phyloP scores from a whole-genome alignment of 2,888 invertebrate genomes.

The Scaptomyza polygonia region DNA sequence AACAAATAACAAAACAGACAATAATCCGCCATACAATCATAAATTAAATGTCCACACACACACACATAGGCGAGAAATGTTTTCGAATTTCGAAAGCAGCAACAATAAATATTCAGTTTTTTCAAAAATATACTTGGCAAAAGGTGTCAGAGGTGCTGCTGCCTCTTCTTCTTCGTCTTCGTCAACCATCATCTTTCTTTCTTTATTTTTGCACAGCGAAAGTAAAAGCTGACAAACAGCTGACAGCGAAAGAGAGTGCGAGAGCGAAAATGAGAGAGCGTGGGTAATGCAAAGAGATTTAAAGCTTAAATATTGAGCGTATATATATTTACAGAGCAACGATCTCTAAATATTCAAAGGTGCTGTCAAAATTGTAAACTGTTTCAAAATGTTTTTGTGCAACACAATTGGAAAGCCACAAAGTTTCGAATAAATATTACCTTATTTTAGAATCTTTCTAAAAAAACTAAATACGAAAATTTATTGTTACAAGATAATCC shows the following conservation, averaged over 20 bases:
- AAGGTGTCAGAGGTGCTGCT: background rate
- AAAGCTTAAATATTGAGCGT: no score
- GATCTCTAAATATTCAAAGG: no score
- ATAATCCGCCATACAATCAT: slow-evolving; percentile 35
- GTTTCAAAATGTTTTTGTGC: no score
- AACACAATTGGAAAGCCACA: no score
- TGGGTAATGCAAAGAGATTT: no score
- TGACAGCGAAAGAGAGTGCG: slow-evolving; percentile 16
- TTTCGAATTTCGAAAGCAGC: slow-evolving; percentile 71
- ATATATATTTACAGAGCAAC: no score
- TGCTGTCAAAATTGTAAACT: no score
- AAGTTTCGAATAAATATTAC: no score
- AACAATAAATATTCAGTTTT: slow-evolving; percentile 59
- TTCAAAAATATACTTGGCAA: slow-evolving; percentile 33
- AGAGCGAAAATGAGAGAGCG: background rate
- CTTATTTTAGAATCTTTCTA: no score
- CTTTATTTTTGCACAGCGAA: slow-evolving; percentile 55
- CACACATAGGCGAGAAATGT: slow-evolving; percentile 26
- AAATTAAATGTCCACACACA: slow-evolving; percentile 49
- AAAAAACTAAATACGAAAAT: no score
- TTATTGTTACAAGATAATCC: no score
- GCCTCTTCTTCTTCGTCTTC: slow-evolving; percentile 1
- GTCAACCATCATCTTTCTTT: slow-evolving; percentile 4
- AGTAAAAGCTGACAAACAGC: slow-evolving; percentile 53
- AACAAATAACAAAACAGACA: slow-evolving; percentile 16